Conservation (phyloP, 2,888 invertebrate genomes). For the Scaptomyza tumidula region DNA sequence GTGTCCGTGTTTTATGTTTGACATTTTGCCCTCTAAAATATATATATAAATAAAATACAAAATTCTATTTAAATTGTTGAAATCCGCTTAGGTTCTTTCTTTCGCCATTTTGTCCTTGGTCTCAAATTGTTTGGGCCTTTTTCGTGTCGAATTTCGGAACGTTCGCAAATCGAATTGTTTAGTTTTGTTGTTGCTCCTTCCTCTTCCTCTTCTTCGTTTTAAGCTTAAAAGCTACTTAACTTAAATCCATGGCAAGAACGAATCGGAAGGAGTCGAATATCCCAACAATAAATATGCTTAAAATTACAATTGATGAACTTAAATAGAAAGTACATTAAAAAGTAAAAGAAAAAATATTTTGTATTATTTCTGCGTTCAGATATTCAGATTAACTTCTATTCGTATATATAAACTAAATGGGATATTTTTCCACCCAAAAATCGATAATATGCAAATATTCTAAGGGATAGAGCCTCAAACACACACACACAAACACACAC, state of each 20-base stretch:
- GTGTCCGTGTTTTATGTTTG: slow-evolving; percentile 58
- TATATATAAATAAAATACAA: slow-evolving; percentile 22
- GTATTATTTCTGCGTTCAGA: neutral
- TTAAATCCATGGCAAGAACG: neutral
- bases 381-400: neutral
- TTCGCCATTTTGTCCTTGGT: slow-evolving; percentile 26
- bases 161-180: slow-evolving; percentile 64
- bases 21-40: slow-evolving; percentile 69
- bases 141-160: slow-evolving; percentile 61
- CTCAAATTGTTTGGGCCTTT: slow-evolving; percentile 17
- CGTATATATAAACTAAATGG: neutral
- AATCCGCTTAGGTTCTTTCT: slow-evolving; percentile 63
- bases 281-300: neutral
- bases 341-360: neutral
- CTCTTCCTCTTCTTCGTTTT: slow-evolving; percentile 24
- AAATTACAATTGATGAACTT: too few relatives aligned
- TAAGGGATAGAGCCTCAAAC: slow-evolving; percentile 19
- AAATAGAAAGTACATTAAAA: too few relatives aligned
- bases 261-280: neutral
- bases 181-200: slow-evolving; percentile 26
- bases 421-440: slow-evolving; percentile 34
- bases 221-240: slow-evolving; percentile 73
- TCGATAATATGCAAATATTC: slow-evolving; percentile 77
- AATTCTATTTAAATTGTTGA: slow-evolving; percentile 72
- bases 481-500: slow-evolving; percentile 19